Evolutionary conservation across 2,888 invertebrate genomes (phyloP), one percentile per base, ranked within the genome.

Genomic region (Cheilosia grossa): DNA sequence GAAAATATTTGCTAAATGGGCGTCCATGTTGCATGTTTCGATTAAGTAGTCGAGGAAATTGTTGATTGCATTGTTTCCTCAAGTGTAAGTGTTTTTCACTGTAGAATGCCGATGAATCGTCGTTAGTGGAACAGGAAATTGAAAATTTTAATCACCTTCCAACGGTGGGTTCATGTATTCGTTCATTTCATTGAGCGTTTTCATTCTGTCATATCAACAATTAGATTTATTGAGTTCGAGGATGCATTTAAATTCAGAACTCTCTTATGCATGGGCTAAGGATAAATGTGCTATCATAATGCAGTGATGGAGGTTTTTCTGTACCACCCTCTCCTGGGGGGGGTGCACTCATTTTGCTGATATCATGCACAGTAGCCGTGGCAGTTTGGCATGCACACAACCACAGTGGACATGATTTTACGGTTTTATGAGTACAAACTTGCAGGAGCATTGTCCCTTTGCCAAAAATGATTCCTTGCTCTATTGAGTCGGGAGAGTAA

Each of bases 1-100:
- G 80, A 74, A 83, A 83, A 74, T 80, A 74, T 80, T 83, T 80
- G 70, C 74, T 64, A 83, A 83, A 80, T 80, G 54, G 79, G 79
- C 64, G 69, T 80, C 37, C 13, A 17, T 69, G 66, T 83, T 74
- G 70, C 83, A 83, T 74, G 80, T 70, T 83, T 79, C 74, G 79
- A 83, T 83, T 83, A 83, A 80, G 69, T 59, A 54, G 40, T 64
- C 69, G 33, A 69, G 72, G 69, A 74, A 83, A 79, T 79, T 79
- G 74, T 75, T 80, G 83, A 83, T 80, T 79, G 79, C 82, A 74
- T 79, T 83, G 82, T 78, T 63, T 82, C 78, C 78, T 73, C 27
- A 63, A 73, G 72, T 67, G 21, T 64, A 51, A 42, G 54, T 73
- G 69, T 51, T 44, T 24, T 58, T 21, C 37, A 56, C 21, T 59